Conservation (phyloP, 2,797 vertebrate species). For the Chelon labrosus region DNA sequence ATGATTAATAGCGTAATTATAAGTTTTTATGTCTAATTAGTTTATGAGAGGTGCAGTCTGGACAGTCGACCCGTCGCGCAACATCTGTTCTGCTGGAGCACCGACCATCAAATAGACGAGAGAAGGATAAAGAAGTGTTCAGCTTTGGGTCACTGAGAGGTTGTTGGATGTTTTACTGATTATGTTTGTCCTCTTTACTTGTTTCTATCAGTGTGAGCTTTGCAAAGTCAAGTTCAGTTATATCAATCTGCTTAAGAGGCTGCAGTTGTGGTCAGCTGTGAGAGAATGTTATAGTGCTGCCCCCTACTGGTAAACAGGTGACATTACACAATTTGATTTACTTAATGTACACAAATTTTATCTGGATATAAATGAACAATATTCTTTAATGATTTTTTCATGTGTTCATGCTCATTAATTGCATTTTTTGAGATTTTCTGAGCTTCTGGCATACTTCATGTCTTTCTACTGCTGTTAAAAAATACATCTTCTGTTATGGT, state of each 20-base stretch:
- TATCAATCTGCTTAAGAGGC: not conserved
- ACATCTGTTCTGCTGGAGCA: conserved; percentile 40
- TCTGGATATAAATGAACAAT: too few relatives aligned
- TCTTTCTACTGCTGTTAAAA: too few relatives aligned
- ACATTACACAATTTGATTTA: conserved; percentile 17
- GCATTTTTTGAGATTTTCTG: too few relatives aligned
- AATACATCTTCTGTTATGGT: too few relatives aligned
- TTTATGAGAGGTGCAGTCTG: conserved; percentile 49
- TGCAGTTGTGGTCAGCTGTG: not conserved
- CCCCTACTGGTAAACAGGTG: conserved; percentile 42
- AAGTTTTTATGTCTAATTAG: conserved; percentile 65
- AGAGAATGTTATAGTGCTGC: conserved; percentile 36
- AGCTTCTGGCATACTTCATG: too few relatives aligned
- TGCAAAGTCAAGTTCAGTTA: not conserved
- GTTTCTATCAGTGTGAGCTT: not conserved
- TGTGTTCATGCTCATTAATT: too few relatives aligned
- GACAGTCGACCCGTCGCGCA: conserved; percentile 22
- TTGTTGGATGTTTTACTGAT: not conserved
- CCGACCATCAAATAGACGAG: conserved; percentile 21
- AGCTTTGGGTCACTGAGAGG: not conserved
- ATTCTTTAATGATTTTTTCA: too few relatives aligned
- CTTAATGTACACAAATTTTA: not conserved
- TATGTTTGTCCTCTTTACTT: conserved; percentile 2
- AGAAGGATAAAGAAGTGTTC: conserved; percentile 9
- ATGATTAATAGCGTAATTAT: conserved; percentile 72